These are phyloP conservation scores for Falco berigora DNA, from an alignment of 2,797 vertebrate species.

Conservation along the genomic window DNA sequence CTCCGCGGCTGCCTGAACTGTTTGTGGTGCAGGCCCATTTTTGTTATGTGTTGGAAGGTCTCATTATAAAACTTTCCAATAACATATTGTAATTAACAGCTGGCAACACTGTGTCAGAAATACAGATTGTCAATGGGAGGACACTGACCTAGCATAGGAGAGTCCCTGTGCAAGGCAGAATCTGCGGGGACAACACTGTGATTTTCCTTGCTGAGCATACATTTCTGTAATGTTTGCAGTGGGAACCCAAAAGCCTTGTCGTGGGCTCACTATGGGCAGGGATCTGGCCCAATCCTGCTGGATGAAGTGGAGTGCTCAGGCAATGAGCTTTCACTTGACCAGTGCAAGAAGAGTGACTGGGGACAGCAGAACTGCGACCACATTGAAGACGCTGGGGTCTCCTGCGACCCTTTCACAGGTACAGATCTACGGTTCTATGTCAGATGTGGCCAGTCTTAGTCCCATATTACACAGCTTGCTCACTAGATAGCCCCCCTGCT, in stretches of 20 bases:
- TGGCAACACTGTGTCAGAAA: not conserved
- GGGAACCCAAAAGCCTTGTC: constrained; percentile 84
- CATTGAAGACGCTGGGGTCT: constrained; percentile 89
- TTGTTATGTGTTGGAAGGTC: not conserved
- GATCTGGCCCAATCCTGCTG: constrained; percentile 85
- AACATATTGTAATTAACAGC: not conserved
- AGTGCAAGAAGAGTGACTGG: constrained; percentile 88
- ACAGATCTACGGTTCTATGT: not conserved
- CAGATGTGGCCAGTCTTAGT: fast-evolving
- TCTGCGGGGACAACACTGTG: not conserved
- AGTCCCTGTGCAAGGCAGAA: not conserved
- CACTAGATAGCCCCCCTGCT: not conserved
- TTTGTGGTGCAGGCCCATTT: not conserved
- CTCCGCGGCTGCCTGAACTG: not conserved
- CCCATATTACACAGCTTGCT: not conserved
- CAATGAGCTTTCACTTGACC: constrained; percentile 86
- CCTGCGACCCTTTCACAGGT: constrained; percentile 77
- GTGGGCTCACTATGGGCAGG: constrained; percentile 86
- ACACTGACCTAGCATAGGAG: not conserved
- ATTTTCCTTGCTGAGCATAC: not conserved
- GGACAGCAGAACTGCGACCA: constrained; percentile 95
- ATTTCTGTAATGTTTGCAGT: constrained; percentile 66
- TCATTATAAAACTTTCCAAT: not conserved
- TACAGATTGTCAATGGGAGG: not conserved
- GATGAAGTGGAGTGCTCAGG: constrained; percentile 89